Evolutionary conservation across 2,113 vertebrate genomes (phyloP), one percentile per base, ranked within the genome.

Genomic region (Cranoglanis bouderius): DNA sequence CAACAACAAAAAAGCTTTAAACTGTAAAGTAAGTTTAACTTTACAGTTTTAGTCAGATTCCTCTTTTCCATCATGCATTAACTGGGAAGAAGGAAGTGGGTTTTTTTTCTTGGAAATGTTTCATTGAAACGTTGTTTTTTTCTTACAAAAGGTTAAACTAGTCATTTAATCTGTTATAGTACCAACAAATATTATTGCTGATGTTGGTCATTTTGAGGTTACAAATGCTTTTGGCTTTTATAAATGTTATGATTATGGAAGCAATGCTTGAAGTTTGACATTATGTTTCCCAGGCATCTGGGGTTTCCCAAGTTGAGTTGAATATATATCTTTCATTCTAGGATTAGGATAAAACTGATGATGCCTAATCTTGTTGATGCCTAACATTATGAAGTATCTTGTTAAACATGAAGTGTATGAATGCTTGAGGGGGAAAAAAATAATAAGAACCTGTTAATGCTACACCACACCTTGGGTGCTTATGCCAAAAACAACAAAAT

Each of bases 51-150:
- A 13, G 40, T 59, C 24, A 53, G 51, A 65, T 85, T 61, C 82
- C 72, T 7, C 49, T 88, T 88, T 77, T 61, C 61, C 2, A 61
- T 84, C 87, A 88, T 19, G 59, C 57, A 88, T 88, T 88, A 88
- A 85, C 87, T 29, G 29, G 82, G 57, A 53, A 85, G n/a, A 38
- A 18, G 82, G 29, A 24, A 24, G 80, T 24, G 2, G 3, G 18
- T 8, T 61, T 8, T 61, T 43, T 84, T 59, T 83, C 18, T 14
- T 65, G 35, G 10, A 49, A 49, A 29, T 49, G 13, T 40, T 10
- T 78, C 26, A 3, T 3, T 40, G 65, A 38, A 70, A 51, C 26
- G 32, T 59, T 12, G 14, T 35, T 7, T 74, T 43, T 84, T 59
- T 83, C 9, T 14, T 65, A 26, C 8, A 49, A 46, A 21, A 63